A percentile compares a stretch with the other conserved stretches of the same genome.
phyloP scores from a whole-genome alignment of 2,797 vertebrate species.

The Darevskia mixta region DNA sequence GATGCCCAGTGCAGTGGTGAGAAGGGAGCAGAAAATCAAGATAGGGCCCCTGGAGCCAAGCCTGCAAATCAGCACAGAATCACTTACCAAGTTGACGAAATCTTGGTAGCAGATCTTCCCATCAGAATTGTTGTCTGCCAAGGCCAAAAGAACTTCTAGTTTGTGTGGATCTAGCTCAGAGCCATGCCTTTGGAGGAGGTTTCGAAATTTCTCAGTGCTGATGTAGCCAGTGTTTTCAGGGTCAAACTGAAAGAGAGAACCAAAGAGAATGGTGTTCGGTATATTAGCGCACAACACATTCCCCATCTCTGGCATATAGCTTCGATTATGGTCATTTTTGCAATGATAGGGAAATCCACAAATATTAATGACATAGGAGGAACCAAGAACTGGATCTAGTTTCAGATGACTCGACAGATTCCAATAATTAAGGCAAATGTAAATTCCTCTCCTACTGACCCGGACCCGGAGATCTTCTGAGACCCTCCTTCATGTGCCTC shows the following conservation, averaged over 20 bases:
- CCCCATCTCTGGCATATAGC: no score
- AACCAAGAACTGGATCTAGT: no score
- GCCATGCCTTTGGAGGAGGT: constrained; percentile 89
- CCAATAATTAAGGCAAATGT: no score
- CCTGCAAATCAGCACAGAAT: constrained; percentile 6
- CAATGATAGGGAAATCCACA: no score
- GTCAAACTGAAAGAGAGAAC: constrained; percentile 85
- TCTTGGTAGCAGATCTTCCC: constrained; percentile 98
- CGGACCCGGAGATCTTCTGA: no score
- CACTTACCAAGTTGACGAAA: constrained; percentile 95
- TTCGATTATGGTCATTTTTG: no score
- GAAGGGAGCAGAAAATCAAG: not conserved
- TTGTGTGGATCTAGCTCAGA: constrained; percentile 95
- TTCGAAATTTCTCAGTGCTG: constrained; percentile 92
- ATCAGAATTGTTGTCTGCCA: constrained; percentile 91
- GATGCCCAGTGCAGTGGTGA: not conserved
- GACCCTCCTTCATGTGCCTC: no score
- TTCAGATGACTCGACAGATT: no score
- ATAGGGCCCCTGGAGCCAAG: not conserved
- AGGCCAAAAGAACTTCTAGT: constrained; percentile 93
- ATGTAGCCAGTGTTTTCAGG: constrained; percentile 93
- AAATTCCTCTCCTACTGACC: no score
- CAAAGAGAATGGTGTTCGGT: constrained; percentile 24
- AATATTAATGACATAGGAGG: no score
- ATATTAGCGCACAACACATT: not conserved